phyloP scores from a whole-genome alignment of 2,113 vertebrate species.

The Chlorodrepanis virens region DNA sequence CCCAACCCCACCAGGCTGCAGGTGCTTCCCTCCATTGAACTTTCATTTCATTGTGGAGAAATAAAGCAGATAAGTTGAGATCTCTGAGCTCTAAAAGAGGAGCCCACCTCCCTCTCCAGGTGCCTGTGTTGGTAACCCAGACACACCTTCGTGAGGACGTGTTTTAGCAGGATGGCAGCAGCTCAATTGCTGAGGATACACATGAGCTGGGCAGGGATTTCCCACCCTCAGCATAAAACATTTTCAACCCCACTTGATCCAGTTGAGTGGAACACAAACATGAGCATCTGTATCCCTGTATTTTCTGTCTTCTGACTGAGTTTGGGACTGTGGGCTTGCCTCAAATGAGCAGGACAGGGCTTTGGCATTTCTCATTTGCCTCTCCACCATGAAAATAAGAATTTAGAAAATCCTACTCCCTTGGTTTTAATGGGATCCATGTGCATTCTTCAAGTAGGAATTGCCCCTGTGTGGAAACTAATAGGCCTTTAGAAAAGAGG shows the following conservation, averaged over 20 bases:
- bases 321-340: neutral
- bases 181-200: neutral
- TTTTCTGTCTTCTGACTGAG: neutral
- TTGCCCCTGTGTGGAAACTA: neutral
- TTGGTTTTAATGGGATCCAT: neutral
- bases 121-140: neutral
- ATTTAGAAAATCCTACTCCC: neutral
- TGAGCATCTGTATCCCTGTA: rapidly evolving
- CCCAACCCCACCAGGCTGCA: neutral
- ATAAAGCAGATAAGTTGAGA: neutral
- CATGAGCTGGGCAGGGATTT: neutral
- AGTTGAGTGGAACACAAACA: neutral
- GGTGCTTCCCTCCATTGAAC: neutral
- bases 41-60: neutral
- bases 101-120: neutral
- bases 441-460: neutral
- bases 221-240: neutral
- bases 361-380: neutral
- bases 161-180: neutral
- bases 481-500: neutral
- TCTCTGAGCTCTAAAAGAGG: neutral
- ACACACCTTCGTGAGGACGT: rapidly evolving
- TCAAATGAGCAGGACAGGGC: neutral
- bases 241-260: neutral
- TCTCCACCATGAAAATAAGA: neutral